Percentiles rank a stretch among this genome's conserved stretches.
Conservation (phyloP, 1,140 invertebrate genomes). For the Sycophila sp. region DNA sequence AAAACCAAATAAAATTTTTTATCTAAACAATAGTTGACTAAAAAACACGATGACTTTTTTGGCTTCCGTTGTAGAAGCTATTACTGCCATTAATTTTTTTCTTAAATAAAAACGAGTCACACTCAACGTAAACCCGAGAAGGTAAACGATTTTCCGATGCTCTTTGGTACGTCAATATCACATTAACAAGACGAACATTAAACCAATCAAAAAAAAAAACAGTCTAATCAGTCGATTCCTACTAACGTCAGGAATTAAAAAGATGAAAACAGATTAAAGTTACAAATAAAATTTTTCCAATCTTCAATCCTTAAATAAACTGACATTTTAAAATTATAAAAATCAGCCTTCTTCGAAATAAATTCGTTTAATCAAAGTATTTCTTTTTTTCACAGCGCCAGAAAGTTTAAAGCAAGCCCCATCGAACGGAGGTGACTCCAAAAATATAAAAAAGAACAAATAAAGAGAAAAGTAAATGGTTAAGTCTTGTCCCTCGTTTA, state of each 20-base stretch:
- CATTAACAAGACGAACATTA: conserved; percentile 61
- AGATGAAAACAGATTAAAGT: conserved; percentile 47
- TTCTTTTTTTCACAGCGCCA: conserved; percentile 63
- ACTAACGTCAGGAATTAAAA: conserved; percentile 52
- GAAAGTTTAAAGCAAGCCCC: conserved; percentile 55
- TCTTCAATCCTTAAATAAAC: conserved; percentile 53
- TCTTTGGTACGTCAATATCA: conserved; percentile 68
- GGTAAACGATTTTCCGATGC: conserved; percentile 61
- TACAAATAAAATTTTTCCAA: conserved; percentile 54
- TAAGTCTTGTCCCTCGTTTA: conserved; percentile 34
- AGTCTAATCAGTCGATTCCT: conserved; percentile 61
- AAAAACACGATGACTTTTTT: conserved; percentile 19
- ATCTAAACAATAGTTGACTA: conserved; percentile 27
- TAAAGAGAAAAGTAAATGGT: conserved; percentile 4
- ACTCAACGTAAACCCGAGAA: conserved; percentile 41
- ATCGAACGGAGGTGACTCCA: conserved; percentile 33
- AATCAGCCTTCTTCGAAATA: conserved; percentile 65
- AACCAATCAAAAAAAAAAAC: conserved; percentile 59
- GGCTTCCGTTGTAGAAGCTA: conserved; percentile 16
- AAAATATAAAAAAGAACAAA: conserved; percentile 6
- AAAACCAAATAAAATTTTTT: conserved; percentile 22
- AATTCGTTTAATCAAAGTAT: conserved; percentile 60
- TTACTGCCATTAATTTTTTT: conserved; percentile 25
- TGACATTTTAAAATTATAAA: conserved; percentile 59
- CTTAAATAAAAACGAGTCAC: conserved; percentile 33